These are phyloP conservation scores for Dissostichus mawsoni DNA, from an alignment of 2,113 vertebrate species.

Conservation along the genomic window DNA sequence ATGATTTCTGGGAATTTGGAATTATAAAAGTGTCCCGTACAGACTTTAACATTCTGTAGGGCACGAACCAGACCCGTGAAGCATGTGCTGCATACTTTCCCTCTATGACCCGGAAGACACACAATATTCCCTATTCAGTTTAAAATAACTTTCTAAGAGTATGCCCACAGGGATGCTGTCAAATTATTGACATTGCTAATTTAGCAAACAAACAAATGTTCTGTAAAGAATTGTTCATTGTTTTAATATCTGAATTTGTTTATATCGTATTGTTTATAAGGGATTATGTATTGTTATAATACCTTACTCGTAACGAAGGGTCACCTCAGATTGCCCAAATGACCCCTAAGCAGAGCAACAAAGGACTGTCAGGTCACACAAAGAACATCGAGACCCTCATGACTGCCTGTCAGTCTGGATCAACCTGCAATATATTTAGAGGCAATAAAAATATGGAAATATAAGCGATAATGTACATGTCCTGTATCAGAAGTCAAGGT, in stretches of 20 bases:
- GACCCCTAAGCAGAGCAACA: slow-evolving; percentile 5
- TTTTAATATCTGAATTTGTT: neutral
- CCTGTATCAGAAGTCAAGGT: neutral
- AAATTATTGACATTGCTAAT: too few species aligned
- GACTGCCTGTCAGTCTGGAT: slow-evolving; percentile 9
- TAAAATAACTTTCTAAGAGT: neutral
- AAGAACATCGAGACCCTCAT: slow-evolving; percentile 10
- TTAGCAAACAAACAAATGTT: too few species aligned
- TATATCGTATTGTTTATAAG: neutral
- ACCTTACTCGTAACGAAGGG: slow-evolving; percentile 37
- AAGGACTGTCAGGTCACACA: slow-evolving; percentile 29
- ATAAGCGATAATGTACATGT: neutral
- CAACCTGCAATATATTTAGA: neutral
- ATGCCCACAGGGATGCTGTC: neutral
- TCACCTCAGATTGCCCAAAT: slow-evolving; percentile 27
- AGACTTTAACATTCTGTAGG: neutral
- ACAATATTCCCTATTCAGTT: neutral
- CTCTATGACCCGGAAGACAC: slow-evolving; percentile 5
- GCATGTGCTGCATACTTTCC: slow-evolving; percentile 44
- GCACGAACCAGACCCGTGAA: slow-evolving; percentile 5
- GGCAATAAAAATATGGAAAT: slow-evolving; percentile 27
- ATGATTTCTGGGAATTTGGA: neutral
- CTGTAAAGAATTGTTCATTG: too few species aligned
- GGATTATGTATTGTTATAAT: neutral
- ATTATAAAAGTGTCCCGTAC: slow-evolving; percentile 33